Base-by-base conservation (phyloP, 2,888 invertebrate genomes). In the Caenorhabditis sp. region DNA sequence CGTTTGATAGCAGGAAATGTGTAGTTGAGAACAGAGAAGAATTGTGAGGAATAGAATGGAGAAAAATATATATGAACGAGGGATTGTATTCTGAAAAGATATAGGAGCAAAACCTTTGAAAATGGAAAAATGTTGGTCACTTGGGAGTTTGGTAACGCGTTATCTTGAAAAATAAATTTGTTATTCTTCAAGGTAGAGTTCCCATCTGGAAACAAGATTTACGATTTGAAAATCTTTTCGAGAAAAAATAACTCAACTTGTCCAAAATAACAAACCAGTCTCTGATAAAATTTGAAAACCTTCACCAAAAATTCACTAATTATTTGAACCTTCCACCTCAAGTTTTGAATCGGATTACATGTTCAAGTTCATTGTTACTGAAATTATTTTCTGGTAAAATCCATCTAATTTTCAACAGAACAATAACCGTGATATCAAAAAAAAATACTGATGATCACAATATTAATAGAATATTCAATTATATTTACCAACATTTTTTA, bases 381-480 rank as follows among this genome's bases (percentile, higher is more conserved):
- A n/a, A n/a, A n/a, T n/a, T n/a, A n/a, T n/a, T n/a, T 31, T 10
- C 31, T 6, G 31, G 10, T 31, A 6, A 31, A 6, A 31, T 31
- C 31, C 4, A 31, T 31, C 5, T 31, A 10, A 31, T 31, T 6
- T 31, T 31, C 10, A 31, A 4, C 31, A 4, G 10, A 31, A 31
- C 31, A 43, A 43, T 43, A 43, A 43, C 2, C 12, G 43, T 43
- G 43, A 43, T 43, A 43, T 43, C 43, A 17, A 6, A 43, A 43
- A 17, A 17, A n/a, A n/a, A n/a, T n/a, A n/a, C n/a, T 43, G 51
- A 65, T 69, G 64, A 69, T 65, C 53, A 61, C 65, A 61, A 69
- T 69, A 69, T 69, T 69, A 69, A 69, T 69, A 37, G 61, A 69
- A 69, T 69, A 69, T 65, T 69, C 69, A 61, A 69, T 63, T 64